Conservation (phyloP, 2,888 invertebrate genomes). For the Adineta ricciae region DNA sequence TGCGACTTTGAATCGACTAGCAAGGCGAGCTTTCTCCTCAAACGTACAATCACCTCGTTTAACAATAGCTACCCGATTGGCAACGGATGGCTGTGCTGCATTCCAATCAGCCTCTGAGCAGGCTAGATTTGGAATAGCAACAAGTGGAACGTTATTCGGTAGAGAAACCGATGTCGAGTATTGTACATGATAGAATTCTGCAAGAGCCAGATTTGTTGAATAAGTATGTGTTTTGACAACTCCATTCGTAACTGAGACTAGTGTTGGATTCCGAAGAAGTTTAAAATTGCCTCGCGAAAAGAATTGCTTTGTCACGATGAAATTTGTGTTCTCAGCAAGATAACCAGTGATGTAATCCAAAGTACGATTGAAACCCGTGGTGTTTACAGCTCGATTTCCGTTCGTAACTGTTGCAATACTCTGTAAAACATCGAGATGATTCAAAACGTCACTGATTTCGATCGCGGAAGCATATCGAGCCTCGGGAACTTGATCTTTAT, state of each 20-base stretch:
- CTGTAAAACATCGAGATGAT: background rate
- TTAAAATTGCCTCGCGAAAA: background rate
- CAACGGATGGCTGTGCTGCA: background rate
- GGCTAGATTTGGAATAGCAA: background rate
- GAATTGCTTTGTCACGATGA: background rate
- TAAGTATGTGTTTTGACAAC: background rate
- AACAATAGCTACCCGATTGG: background rate
- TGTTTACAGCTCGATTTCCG: background rate
- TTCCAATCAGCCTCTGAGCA: background rate
- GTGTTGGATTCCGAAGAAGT: background rate
- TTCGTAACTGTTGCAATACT: background rate
- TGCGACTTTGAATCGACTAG: background rate
- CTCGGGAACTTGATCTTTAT: background rate
- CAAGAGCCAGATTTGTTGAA: background rate
- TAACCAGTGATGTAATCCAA: background rate
- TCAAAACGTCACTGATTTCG: background rate
- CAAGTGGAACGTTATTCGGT: background rate
- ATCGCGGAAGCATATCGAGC: background rate
- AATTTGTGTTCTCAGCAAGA: background rate
- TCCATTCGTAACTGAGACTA: background rate
- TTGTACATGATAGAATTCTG: background rate
- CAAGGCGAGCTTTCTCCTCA: background rate
- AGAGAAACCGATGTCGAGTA: background rate
- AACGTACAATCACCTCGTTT: slow-evolving; percentile 13
- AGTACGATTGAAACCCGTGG: background rate